Evolutionary conservation across 2,113 vertebrate genomes (phyloP), one percentile per base, ranked within the genome.

Genomic region (Galemys pyrenaicus): DNA sequence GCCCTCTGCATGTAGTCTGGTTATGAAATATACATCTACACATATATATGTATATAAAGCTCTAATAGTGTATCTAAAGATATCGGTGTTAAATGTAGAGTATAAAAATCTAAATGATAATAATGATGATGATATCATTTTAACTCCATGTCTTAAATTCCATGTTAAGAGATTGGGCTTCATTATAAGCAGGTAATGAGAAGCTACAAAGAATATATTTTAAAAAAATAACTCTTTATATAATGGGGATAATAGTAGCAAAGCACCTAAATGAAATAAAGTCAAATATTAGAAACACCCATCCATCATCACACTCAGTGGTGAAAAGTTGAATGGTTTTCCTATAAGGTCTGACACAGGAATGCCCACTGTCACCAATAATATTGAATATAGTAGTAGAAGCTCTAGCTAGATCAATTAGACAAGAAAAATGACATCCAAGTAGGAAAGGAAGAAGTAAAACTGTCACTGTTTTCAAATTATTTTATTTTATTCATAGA

Each of bases 61-160:
- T 58, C 16, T 60, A 51, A 35, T 51, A 83, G 37, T 84, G 3
- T 74, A 30, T 64, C 16, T 74, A 37, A 70, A 70, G n/a, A 60
- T 44, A 15, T 70, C 37, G 49, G 32, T 77, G 49, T 37, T 56
- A 80, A 26, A 24, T 78, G 22, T 58, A 20, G 12, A 67, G 7
- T 49, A 49, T 51, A 77, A 67, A 89, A 86, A 79, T 22, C 37
- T 68, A 41, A 87, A 2, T 51, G 37, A 9, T 62, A 8, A 91
- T 75, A 60, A 37, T 60, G 37, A 67, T 49, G 58, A 83, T 20
- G n/a, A 94, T 94, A 80, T 83, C 8, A 90, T 74, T 92, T n/a
- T 56, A 56, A 56, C 22, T 56, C 20, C 9, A 83, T 5, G 73
- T 83, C 46, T 83, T 70, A 24, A 71, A 83, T 82, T 87, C 58